phyloP scores from a whole-genome alignment of 2,888 invertebrate species.

The Megaustenia siamemsis region DNA sequence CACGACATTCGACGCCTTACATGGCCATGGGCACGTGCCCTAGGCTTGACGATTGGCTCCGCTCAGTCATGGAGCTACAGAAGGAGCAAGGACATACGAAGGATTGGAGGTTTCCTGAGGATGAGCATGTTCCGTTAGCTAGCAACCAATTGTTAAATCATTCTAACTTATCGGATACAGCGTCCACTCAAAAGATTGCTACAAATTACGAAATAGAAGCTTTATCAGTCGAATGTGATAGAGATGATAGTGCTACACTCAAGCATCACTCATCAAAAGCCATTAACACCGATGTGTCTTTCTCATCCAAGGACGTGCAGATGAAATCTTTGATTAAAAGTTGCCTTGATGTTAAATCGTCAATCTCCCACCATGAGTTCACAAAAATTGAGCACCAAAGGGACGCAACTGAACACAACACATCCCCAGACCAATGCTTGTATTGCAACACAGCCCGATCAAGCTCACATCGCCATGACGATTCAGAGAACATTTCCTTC shows the following conservation, averaged over 20 bases:
- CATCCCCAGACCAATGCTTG: too few relatives aligned
- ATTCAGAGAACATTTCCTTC: too few relatives aligned
- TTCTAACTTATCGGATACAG: neutral
- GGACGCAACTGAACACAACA: too few relatives aligned
- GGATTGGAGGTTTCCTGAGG: conserved; percentile 25
- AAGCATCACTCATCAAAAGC: neutral
- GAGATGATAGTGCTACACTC: neutral
- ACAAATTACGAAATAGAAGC: neutral
- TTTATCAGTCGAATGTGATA: neutral
- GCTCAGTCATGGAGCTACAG: neutral
- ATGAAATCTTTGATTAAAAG: neutral
- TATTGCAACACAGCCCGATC: too few relatives aligned
- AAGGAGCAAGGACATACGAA: neutral
- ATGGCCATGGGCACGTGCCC: neutral
- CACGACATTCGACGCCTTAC: neutral
- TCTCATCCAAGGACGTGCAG: neutral
- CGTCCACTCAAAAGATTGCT: neutral
- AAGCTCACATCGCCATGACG: too few relatives aligned
- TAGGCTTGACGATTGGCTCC: conserved; percentile 11
- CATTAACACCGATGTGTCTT: conserved; percentile 16
- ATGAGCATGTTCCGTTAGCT: neutral
- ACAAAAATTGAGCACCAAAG: too few relatives aligned
- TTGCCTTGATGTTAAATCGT: neutral
- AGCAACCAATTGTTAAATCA: neutral
- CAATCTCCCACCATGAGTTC: too few relatives aligned